A percentile compares a stretch with the other conserved stretches of the same genome.
phyloP scores from a whole-genome alignment of 2,113 vertebrate genomes.

The Tor tambroides region DNA sequence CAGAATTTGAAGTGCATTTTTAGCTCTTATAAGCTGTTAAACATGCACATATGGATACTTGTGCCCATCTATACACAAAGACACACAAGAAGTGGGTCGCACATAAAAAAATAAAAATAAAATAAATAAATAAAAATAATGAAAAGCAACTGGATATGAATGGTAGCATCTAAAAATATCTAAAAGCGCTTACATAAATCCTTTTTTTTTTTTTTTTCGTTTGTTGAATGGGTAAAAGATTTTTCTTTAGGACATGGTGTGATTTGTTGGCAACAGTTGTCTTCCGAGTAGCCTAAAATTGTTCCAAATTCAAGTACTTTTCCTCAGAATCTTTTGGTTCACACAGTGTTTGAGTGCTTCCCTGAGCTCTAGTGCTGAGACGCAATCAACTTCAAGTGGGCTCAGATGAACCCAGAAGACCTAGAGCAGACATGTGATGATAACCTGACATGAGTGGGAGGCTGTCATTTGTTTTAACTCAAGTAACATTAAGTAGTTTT shows the following conservation, averaged over 20 bases:
- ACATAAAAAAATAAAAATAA: too few relatives aligned
- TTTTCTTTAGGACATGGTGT: background rate
- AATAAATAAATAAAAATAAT: too few relatives aligned
- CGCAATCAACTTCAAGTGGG: constrained; percentile 42
- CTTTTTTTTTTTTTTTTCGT: background rate
- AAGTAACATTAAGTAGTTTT: background rate
- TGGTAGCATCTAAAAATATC: background rate
- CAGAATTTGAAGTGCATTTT: background rate
- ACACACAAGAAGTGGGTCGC: background rate
- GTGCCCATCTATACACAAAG: background rate
- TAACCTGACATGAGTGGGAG: constrained; percentile 28
- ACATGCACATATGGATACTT: background rate
- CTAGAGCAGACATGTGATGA: constrained; percentile 29
- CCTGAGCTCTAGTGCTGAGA: constrained; percentile 20
- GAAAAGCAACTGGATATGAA: background rate
- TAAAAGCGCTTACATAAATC: background rate
- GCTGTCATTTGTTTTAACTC: constrained; percentile 15
- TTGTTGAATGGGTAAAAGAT: background rate
- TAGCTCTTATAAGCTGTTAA: background rate
- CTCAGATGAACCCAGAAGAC: constrained; percentile 23
- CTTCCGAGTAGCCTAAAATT: background rate
- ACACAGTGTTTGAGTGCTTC: constrained; percentile 27
- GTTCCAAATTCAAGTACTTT: constrained; percentile 13
- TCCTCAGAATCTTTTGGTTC: constrained; percentile 13
- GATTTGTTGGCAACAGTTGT: constrained; percentile 9